phyloP scores from a whole-genome alignment of 2,888 invertebrate species.

The Clistopyga incitator region DNA sequence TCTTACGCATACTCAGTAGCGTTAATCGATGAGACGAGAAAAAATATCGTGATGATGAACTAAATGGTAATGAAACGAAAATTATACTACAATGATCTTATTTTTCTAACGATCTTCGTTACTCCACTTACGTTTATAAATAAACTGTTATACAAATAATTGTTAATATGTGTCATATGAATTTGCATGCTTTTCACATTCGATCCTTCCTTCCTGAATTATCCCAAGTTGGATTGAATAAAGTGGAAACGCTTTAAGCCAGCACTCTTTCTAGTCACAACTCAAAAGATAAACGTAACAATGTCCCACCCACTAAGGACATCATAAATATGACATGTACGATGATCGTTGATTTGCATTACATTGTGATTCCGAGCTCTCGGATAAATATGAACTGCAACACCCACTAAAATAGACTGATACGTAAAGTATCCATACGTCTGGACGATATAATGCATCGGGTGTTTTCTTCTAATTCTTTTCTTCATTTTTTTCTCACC shows the following conservation, averaged over 20 bases:
- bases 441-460: slow-evolving; percentile 44
- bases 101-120: slow-evolving; percentile 77
- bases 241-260: too few species aligned
- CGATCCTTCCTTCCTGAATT: not conserved
- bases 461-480: slow-evolving; percentile 49
- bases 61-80: slow-evolving; percentile 43
- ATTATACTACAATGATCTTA: slow-evolving; percentile 71
- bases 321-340: slow-evolving; percentile 28
- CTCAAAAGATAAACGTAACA: slow-evolving; percentile 35
- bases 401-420: slow-evolving; percentile 25
- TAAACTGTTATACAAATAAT: slow-evolving; percentile 63
- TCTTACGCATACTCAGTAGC: slow-evolving; percentile 52
- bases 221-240: too few species aligned
- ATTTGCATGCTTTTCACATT: not conserved
- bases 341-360: slow-evolving; percentile 76
- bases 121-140: slow-evolving; percentile 76
- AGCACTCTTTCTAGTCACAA: not conserved
- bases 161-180: slow-evolving; percentile 1
- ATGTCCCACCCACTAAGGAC: slow-evolving; percentile 3
- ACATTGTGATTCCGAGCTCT: slow-evolving; percentile 74
- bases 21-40: slow-evolving; percentile 50
- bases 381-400: slow-evolving; percentile 68
- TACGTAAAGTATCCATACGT: slow-evolving; percentile 15
- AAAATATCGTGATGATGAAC: slow-evolving; percentile 34
- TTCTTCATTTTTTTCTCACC: slow-evolving; percentile 2